A percentile compares a stretch with the other conserved stretches of the same genome.
Conservation (phyloP, 2,888 invertebrate species). For the Andricus quercusramuli region DNA sequence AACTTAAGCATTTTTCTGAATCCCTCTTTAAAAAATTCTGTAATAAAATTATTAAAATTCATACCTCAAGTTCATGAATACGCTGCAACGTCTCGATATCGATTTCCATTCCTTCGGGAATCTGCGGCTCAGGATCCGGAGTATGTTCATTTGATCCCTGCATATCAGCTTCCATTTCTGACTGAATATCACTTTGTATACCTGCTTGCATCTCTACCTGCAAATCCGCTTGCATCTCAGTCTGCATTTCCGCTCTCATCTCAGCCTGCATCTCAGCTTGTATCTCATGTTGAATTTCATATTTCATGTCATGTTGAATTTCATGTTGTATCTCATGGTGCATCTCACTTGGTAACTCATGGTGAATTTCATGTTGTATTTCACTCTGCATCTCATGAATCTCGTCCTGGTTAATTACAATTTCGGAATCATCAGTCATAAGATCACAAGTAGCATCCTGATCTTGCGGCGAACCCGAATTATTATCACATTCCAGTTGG, state of each 20-base stretch:
- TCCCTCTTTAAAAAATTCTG: slow-evolving; percentile 13
- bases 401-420: slow-evolving; percentile 48
- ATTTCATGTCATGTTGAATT: slow-evolving; percentile 26
- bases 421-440: slow-evolving; percentile 58
- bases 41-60: slow-evolving; percentile 2
- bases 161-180: slow-evolving; percentile 54
- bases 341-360: neutral
- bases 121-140: slow-evolving; percentile 69
- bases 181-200: slow-evolving; percentile 46
- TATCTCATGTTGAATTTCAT: slow-evolving; percentile 39
- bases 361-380: neutral
- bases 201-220: slow-evolving; percentile 52
- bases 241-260: slow-evolving; percentile 1
- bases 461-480: slow-evolving; percentile 53
- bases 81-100: slow-evolving; percentile 76
- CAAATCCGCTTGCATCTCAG: slow-evolving; percentile 6
- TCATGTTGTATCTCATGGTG: neutral
- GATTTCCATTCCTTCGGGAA: slow-evolving; percentile 76
- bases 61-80: slow-evolving; percentile 75
- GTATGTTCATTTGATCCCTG: slow-evolving; percentile 60
- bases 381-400: slow-evolving; percentile 8
- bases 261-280: slow-evolving; percentile 1
- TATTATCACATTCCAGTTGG: slow-evolving; percentile 42
- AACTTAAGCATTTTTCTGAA: neutral
- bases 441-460: slow-evolving; percentile 58